Evolutionary conservation across 2,888 invertebrate genomes (phyloP), one percentile per base, ranked within the genome.

Genomic region (Lithodes maja): DNA sequence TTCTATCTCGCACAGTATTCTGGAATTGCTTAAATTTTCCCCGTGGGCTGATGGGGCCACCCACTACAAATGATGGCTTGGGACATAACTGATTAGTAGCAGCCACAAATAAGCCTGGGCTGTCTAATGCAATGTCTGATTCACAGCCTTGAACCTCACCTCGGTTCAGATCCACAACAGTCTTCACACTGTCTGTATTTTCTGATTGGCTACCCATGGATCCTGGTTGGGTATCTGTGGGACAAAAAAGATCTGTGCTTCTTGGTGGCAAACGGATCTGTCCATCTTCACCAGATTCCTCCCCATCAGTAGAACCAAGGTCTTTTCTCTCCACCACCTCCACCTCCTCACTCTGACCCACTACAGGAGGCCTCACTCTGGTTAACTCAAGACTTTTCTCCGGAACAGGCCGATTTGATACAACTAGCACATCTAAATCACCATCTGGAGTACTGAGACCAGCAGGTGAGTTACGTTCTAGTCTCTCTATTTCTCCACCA

Each of bases 151-250:
- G 88, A 17, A 88, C 83, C 68, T 88, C 88, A 68, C 84, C 90
- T 12, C 90, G 82, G 78, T 77, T 89, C 88, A 86, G 81, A 83
- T 90, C 86, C n/a, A 90, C 50, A 3, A 91, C 91, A 68, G 91
- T 91, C 12, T 86, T 91, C 17, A 88, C 82, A 69, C 91, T 91
- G 69, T 91, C 91, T 52, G 91, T 91, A 81, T 91, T 91, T 75
- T 91, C 91, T 68, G 91, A 91, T 74, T 86, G 89, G 71, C 91
- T 91, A n/a, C 91, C 91, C 55, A 91, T 52, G 61, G 91, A 90
- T 17, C 86, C 82, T 17, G 69, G 85, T 15, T 89, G 89, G 55
- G 50, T 52, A 5, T 86, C 89, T 50, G 78, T 52, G n/a, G 77
- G 68, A 2, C 49, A 69, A n/a, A 61, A 12, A 55, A 54, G 69